Base-by-base conservation (phyloP, 2,888 invertebrate genomes). In the Drosophila subsilvestris region DNA sequence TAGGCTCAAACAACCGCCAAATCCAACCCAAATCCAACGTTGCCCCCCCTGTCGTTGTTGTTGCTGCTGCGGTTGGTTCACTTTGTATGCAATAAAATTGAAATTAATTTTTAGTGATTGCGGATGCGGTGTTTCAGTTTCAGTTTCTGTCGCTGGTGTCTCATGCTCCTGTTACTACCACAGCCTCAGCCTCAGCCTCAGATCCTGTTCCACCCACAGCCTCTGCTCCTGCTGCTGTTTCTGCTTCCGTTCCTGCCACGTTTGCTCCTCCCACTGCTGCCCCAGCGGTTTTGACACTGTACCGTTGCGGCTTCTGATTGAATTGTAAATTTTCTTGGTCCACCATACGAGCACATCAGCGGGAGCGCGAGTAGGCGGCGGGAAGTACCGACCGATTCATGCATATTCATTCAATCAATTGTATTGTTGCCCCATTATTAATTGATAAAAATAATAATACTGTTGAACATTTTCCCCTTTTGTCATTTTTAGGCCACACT, bases 51-150 rank as follows among this genome's bases (percentile, higher is more conserved):
- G 44, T 18, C 18, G 1, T 14, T 60, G 50, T 56, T 60, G 50
- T 56, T 42, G 43, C 37, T 20, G 14, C 29, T 22, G 45, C 43
- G 48, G 50, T 58, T 56, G 42, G 20, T 37, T 50, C 29, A 25
- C 32, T 50, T 63, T 51, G 20, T 44, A 12, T 74, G 86, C 88
- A 86, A 86, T 86, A 81, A 88, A 86, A 86, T 79, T 88, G 81
- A 86, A 86, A 86, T 86, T 86, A 86, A 86, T 86, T 86, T 86
- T 86, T 88, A 84, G 85, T 78, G 88, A 88, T 88, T 86, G 86
- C 85, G 86, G 86, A 88, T 88, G 86, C 82, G 88, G 88, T 81
- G 42, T 29, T 12, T 43, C 66, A 44, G 42, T 9, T 51, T 37
- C 37, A 25, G 25, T 25, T 22, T 22, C 22, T 32, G 20, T 20